Evolutionary conservation across 2,888 invertebrate species (phyloP).

Genomic region (Saturnia pavonia): DNA sequence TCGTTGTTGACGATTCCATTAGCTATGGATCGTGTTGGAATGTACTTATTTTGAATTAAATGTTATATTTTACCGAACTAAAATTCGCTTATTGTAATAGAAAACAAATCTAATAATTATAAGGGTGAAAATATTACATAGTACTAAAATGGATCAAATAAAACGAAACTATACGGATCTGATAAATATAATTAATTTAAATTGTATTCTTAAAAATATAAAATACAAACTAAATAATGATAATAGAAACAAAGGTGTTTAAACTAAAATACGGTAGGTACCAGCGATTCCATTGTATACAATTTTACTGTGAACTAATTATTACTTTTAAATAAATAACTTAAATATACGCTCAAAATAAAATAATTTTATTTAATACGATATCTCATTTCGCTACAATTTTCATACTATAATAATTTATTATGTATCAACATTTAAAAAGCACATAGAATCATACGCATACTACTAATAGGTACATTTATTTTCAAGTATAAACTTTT

Average conservation of each 20-base stretch:
- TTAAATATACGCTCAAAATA: background rate
- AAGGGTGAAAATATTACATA: background rate
- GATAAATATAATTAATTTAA: conserved; percentile 20
- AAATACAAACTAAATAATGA: conserved; percentile 21
- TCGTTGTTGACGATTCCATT: too few species aligned
- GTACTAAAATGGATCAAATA: conserved; percentile 23
- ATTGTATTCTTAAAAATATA: conserved; percentile 20
- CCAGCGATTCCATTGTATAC: conserved; percentile 19
- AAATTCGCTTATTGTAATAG: background rate
- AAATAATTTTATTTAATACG: conserved; percentile 4
- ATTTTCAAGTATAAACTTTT: conserved; percentile 5
- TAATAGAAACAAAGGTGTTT: conserved; percentile 17
- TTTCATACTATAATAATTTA: background rate
- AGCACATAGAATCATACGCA: background rate
- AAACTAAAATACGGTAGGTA: conserved; percentile 22
- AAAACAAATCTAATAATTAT: background rate
- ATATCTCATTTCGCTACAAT: background rate
- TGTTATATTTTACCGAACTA: background rate
- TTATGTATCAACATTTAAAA: background rate
- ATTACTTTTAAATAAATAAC: background rate
- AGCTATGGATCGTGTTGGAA: too few species aligned
- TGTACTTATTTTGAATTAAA: background rate
- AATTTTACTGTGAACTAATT: conserved; percentile 17
- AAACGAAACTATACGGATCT: conserved; percentile 27
- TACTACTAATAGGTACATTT: background rate